Conservation (phyloP, 2,797 vertebrate species). For the Phataginus tetradactyla region DNA sequence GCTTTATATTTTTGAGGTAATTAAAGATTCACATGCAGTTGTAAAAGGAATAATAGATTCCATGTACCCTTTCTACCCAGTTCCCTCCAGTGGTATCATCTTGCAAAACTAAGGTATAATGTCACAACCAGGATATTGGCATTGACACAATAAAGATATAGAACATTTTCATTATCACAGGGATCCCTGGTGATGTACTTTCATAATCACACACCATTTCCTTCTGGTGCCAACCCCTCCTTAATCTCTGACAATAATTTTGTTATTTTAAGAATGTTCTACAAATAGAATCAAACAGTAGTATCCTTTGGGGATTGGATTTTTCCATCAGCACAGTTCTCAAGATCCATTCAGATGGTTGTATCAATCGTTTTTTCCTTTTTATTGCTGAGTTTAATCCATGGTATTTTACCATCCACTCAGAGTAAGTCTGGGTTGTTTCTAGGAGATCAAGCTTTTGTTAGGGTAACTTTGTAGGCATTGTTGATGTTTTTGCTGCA, state of each 20-base stretch:
- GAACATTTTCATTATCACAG: neutral
- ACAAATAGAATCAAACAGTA: neutral
- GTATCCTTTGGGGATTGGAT: neutral
- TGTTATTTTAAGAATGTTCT: neutral
- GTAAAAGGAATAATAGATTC: neutral
- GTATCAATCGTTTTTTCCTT: neutral
- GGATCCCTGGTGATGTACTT: neutral
- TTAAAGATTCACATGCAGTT: neutral
- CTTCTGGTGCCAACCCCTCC: neutral
- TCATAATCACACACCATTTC: neutral
- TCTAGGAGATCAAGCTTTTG: neutral
- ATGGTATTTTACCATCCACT: neutral
- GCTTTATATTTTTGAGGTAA: neutral
- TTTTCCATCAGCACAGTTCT: neutral
- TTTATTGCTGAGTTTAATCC: neutral
- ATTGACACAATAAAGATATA: neutral
- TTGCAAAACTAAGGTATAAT: neutral
- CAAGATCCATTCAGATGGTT: neutral
- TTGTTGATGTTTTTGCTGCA: neutral
- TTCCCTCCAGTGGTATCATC: neutral
- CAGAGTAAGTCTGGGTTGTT: neutral
- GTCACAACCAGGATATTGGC: neutral
- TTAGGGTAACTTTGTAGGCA: neutral
- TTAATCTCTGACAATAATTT: neutral
- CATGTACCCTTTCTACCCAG: neutral